phyloP scores from a whole-genome alignment of 2,113 vertebrate genomes.

The Pardalotus punctatus region DNA sequence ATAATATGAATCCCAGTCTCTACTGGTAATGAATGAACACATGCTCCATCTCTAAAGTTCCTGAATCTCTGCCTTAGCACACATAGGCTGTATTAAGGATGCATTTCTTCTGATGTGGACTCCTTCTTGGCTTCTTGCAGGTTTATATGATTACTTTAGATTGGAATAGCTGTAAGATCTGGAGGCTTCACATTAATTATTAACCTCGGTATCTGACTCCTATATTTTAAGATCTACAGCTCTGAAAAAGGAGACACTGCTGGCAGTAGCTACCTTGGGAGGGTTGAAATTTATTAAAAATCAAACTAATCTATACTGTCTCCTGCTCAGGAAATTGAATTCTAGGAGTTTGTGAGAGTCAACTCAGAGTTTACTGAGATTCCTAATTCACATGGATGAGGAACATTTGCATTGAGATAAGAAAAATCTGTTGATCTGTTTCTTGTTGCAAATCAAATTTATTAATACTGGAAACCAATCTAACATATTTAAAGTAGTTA shows the following conservation, averaged over 20 bases:
- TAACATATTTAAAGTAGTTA: background rate
- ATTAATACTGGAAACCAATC: background rate
- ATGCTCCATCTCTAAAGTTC: background rate
- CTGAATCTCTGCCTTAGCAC: background rate
- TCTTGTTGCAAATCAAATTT: slow-evolving; percentile 24
- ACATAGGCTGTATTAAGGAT: background rate
- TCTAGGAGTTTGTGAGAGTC: slow-evolving; percentile 4
- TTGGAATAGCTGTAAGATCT: slow-evolving; percentile 19
- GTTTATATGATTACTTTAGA: slow-evolving; percentile 22
- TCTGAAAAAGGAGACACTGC: slow-evolving; percentile 9
- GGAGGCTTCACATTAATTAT: slow-evolving; percentile 55
- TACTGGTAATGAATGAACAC: background rate
- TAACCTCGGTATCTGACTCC: slow-evolving; percentile 26
- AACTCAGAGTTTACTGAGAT: background rate
- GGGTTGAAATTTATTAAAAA: slow-evolving; percentile 49
- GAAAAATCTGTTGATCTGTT: slow-evolving; percentile 30
- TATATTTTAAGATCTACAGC: slow-evolving; percentile 30
- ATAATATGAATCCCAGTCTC: background rate
- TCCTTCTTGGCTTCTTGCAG: slow-evolving; percentile 10
- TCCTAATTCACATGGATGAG: slow-evolving; percentile 1
- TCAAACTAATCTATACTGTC: slow-evolving; percentile 49
- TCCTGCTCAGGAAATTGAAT: slow-evolving; percentile 47
- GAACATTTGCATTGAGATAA: slow-evolving; percentile 9
- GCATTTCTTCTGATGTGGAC: background rate
- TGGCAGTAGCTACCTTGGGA: slow-evolving; percentile 17